Percentiles rank a stretch among this genome's conserved stretches.
These are phyloP conservation scores for Caenorhabditis latens DNA, from an alignment of 1,140 invertebrate genomes.

Conservation along the genomic window DNA sequence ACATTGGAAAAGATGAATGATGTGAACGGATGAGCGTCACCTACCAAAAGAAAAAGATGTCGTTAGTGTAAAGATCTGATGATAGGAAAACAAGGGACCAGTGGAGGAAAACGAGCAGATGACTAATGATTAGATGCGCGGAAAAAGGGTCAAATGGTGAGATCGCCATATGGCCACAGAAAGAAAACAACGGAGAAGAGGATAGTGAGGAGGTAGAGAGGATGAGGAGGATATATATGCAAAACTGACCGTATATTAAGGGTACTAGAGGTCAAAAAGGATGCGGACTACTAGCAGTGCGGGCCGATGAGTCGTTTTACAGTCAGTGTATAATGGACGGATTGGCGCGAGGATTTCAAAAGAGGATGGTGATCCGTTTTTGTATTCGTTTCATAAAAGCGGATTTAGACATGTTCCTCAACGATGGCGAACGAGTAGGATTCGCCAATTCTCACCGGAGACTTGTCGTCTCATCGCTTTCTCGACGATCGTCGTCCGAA, in stretches of 20 bases:
- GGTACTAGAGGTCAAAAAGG: slow-evolving; percentile 46
- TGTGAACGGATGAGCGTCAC: slow-evolving; percentile 12
- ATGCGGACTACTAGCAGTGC: slow-evolving; percentile 9
- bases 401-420: slow-evolving; percentile 45
- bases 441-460: slow-evolving; percentile 45
- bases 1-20: slow-evolving; percentile 19
- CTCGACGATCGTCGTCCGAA: slow-evolving; percentile 24
- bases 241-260: slow-evolving; percentile 48
- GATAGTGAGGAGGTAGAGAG: not conserved
- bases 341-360: slow-evolving; percentile 16
- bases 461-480: not conserved
- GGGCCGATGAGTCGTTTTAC: slow-evolving; percentile 28
- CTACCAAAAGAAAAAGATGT: slow-evolving; percentile 19
- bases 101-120: slow-evolving; percentile 42
- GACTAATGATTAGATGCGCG: slow-evolving; percentile 52
- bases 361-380: slow-evolving; percentile 16
- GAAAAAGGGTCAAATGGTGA: slow-evolving; percentile 45
- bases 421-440: slow-evolving; percentile 31
- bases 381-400: slow-evolving; percentile 44
- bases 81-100: slow-evolving; percentile 41
- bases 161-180: slow-evolving; percentile 26
- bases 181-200: not conserved
- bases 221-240: slow-evolving; percentile 43
- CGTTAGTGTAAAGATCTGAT: slow-evolving; percentile 38
- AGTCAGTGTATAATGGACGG: slow-evolving; percentile 41